These are phyloP conservation scores for Syritta pipiens DNA, from an alignment of 2,888 invertebrate species.

Conservation along the genomic window DNA sequence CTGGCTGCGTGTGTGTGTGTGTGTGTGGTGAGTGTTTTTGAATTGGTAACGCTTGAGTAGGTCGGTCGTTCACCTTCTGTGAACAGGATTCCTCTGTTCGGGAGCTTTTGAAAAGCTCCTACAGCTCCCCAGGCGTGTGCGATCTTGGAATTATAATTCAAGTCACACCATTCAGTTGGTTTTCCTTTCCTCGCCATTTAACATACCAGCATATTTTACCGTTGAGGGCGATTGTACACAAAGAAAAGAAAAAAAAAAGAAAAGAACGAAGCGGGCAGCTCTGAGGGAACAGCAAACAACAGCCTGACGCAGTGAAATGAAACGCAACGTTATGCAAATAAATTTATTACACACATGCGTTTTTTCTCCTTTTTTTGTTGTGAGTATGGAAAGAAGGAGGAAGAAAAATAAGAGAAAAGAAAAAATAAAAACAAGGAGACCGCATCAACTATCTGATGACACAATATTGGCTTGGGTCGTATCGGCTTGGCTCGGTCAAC, in stretches of 20 bases:
- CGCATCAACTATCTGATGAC: conserved; percentile 39
- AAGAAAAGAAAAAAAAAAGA: not conserved
- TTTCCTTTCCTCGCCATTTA: conserved; percentile 11
- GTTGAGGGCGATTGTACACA: not conserved
- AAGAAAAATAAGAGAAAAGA: not conserved
- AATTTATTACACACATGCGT: conserved; percentile 49
- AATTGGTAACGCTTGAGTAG: conserved; percentile 79
- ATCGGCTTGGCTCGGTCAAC: not conserved
- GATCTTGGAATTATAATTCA: conserved; percentile 55
- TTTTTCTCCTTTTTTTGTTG: conserved; percentile 17
- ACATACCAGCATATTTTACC: not conserved
- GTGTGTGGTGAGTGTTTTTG: conserved; percentile 3
- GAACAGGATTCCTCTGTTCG: not conserved
- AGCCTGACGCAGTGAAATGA: conserved; percentile 36
- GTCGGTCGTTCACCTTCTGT: conserved; percentile 79
- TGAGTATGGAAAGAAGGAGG: conserved; percentile 13
- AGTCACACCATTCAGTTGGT: conserved; percentile 17
- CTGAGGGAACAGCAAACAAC: conserved; percentile 26
- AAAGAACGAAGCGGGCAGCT: not conserved
- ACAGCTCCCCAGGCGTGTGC: not conserved
- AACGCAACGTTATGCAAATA: conserved; percentile 66
- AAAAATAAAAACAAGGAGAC: conserved; percentile 1
- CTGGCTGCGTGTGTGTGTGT: conserved; percentile 42
- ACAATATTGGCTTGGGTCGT: conserved; percentile 52
- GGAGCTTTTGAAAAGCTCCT: conserved; percentile 31